phyloP scores from a whole-genome alignment of 2,888 invertebrate genomes.

The Eilema sororculum region DNA sequence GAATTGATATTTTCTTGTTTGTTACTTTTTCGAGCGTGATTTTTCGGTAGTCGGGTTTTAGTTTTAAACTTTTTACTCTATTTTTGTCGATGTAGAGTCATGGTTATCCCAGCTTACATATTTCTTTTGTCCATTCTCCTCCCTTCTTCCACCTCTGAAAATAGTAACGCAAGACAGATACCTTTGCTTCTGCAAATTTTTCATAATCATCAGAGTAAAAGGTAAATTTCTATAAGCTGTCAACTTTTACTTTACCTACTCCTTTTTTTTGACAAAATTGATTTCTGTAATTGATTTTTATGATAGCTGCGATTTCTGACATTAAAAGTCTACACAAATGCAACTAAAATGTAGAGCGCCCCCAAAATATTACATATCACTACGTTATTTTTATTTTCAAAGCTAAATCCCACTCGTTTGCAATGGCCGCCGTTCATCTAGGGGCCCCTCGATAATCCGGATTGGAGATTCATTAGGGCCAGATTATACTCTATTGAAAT shows the following conservation, averaged over 20 bases:
- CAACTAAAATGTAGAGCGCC: neutral
- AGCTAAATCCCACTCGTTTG: conserved; percentile 76
- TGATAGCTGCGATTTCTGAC: too few relatives aligned
- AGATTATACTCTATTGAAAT: conserved; percentile 88
- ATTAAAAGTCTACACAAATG: neutral
- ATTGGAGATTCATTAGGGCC: conserved; percentile 87
- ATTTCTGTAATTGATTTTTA: too few relatives aligned
- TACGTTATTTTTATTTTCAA: conserved; percentile 72
- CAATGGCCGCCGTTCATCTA: conserved; percentile 73
- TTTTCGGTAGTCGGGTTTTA: too few relatives aligned
- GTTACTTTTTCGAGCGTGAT: too few relatives aligned
- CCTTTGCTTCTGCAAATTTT: neutral
- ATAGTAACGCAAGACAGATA: neutral
- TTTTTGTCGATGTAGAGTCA: neutral
- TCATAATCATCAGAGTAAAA: too few relatives aligned
- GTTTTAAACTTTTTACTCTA: too few relatives aligned
- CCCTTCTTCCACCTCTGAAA: neutral
- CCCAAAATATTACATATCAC: neutral
- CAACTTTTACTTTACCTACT: neutral
- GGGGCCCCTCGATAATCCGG: conserved; percentile 83
- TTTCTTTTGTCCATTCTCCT: neutral
- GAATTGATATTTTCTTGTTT: too few relatives aligned
- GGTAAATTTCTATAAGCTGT: neutral
- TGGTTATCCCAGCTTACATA: neutral
- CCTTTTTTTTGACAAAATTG: neutral